These are phyloP conservation scores for Tetramorium bicarinatum DNA, from an alignment of 2,888 invertebrate genomes.

Conservation along the genomic window DNA sequence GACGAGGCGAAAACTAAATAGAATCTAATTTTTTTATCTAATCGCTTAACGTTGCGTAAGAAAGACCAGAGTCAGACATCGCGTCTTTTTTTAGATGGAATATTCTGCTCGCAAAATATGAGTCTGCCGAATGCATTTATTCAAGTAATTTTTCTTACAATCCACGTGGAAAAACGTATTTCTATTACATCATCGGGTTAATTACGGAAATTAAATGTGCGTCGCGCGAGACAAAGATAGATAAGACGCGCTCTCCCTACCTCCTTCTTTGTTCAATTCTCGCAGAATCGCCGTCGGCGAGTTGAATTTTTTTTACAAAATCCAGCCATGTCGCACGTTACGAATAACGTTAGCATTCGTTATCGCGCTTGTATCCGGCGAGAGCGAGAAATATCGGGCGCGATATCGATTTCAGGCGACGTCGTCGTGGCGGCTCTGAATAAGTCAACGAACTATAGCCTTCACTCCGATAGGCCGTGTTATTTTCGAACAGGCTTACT, in stretches of 20 bases:
- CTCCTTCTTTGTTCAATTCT: not conserved
- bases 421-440: slow-evolving; percentile 46
- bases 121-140: not conserved
- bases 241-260: not conserved
- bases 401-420: slow-evolving; percentile 50
- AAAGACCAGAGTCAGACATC: not conserved
- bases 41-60: not conserved
- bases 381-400: slow-evolving; percentile 45
- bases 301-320: not conserved
- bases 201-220: not conserved
- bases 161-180: not conserved
- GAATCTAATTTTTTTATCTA: slow-evolving; percentile 18
- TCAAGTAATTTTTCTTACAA: not conserved
- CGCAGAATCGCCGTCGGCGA: not conserved
- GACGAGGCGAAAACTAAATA: not conserved
- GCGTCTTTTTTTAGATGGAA: not conserved
- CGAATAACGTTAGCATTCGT: slow-evolving; percentile 40
- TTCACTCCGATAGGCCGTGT: slow-evolving; percentile 44
- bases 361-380: slow-evolving; percentile 32
- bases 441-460: slow-evolving; percentile 55
- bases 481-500: slow-evolving; percentile 49
- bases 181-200: not conserved
- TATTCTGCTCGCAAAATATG: not conserved
- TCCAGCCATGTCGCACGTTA: not conserved
- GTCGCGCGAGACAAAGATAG: not conserved